phyloP scores from a whole-genome alignment of 1,140 invertebrate species.

The Leucophenga varia region DNA sequence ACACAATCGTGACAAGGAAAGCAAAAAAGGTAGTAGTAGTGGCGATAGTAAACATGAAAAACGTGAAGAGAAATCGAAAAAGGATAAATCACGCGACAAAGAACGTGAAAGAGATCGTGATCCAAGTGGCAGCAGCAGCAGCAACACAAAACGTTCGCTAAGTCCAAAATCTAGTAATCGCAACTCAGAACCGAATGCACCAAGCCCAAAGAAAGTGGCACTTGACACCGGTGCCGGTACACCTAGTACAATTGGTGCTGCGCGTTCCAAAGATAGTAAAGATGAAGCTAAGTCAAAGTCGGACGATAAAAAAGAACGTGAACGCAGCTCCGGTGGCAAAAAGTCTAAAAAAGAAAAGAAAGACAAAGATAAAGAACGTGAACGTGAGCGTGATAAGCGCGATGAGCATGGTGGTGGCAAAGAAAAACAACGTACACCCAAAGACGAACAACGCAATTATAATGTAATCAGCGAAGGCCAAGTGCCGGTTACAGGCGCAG shows the following conservation, averaged over 20 bases:
- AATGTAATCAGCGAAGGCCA: not conserved
- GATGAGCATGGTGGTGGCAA: constrained; percentile 53
- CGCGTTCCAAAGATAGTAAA: constrained; percentile 35
- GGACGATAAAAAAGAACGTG: constrained; percentile 58
- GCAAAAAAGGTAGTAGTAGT: constrained; percentile 57
- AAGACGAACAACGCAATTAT: constrained; percentile 39
- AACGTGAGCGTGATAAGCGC: constrained; percentile 51
- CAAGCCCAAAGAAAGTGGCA: constrained; percentile 29
- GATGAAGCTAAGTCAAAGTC: constrained; percentile 55
- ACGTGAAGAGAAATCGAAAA: constrained; percentile 68
- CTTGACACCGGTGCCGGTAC: constrained; percentile 4
- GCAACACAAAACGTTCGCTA: constrained; percentile 60
- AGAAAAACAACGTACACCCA: constrained; percentile 48
- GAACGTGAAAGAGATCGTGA: constrained; percentile 65
- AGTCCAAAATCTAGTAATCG: constrained; percentile 58
- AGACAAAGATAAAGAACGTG: constrained; percentile 59
- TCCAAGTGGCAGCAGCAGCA: constrained; percentile 49
- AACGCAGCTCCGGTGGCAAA: constrained; percentile 60
- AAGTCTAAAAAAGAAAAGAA: constrained; percentile 59
- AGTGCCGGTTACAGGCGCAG: constrained; percentile 23
- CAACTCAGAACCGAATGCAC: constrained; percentile 17
- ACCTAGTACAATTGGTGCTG: constrained; percentile 2
- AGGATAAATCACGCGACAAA: constrained; percentile 62
- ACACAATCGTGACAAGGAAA: constrained; percentile 63
- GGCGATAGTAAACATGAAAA: constrained; percentile 63